Base-by-base conservation (phyloP, 1,140 invertebrate genomes). In the Aphaenogaster ashmeadi region DNA sequence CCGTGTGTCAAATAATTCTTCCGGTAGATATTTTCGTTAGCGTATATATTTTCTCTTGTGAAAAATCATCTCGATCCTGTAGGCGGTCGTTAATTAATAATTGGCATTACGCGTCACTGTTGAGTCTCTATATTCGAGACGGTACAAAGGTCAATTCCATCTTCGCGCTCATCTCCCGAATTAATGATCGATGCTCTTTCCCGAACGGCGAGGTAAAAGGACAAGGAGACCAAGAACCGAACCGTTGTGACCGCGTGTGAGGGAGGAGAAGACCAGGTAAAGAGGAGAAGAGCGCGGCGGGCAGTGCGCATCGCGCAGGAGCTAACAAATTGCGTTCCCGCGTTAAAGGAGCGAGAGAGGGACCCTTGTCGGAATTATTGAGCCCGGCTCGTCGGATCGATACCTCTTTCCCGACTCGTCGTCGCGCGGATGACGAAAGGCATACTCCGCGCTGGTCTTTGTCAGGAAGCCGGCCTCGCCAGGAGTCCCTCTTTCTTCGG, bases 301-400 rank as follows among this genome's bases (percentile, higher is more conserved):
- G 18, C 67, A 60, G 54, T 21, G 69, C 33, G 27, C 54, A 60
- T 83, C 80, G 80, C 41, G 33, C 69, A 74, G 54, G 80, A 81
- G 54, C 69, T 75, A 62, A 60, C 41, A 74, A 84, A 84, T 84
- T 75, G 80, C 56, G 71, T 67, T 84, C 41, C 21, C 80, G 80
- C 80, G 80, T 84, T 84, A 84, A 84, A 75, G 79, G 66, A 71
- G 41, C 27, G 69, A 84, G 80, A 67, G 54, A 71, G n/a, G 38
- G 33, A 54, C 41, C 18, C 41, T 75, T 38, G 64, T 38, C 9
- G 69, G 80, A 75, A 84, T 84, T 84, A 74, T 84, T 84, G 80
- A 84, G 54, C 69, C 41, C 52, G 41, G 18, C 41, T 8, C 27
- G 69, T 47, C 69, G 67, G 80, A 75, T 84, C 80, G 80, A 84